Base-by-base conservation (phyloP, 2,113 vertebrate genomes). In the Clarias batrachus region DNA sequence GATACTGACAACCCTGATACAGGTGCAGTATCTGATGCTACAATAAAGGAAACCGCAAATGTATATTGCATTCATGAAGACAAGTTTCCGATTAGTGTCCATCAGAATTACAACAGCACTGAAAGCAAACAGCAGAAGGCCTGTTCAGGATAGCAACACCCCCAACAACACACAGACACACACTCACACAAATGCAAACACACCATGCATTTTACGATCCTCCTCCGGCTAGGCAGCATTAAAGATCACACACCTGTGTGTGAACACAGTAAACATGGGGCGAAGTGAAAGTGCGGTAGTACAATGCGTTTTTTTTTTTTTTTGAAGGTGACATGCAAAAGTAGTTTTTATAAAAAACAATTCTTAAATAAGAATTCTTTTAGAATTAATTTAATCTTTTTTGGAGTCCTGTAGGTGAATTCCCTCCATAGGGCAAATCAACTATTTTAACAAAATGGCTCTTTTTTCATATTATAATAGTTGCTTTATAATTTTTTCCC, bases 21-120 rank as follows among this genome's bases (percentile, higher is more conserved):
- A 74, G 25, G 23, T 25, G 48, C 48, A 48, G 19, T 21, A 73
- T 41, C 70, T 73, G 41, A 12, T 52, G 27, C n/a, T 37, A 19
- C 79, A 16, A 52, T 23, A 71, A 30, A 82, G 81, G 60, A 59
- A 63, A 81, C 3, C n/a, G 33, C 41, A n/a, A 17, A 37, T 37
- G 82, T 57, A 4, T 83, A 65, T 17, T 65, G 60, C 25, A 54
- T 52, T 16, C 59, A 77, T 16, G 9, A 60, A 52, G 17, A 56
- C 60, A 71, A 33, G 30, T 41, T 80, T 85, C 68, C 86, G 88
- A 76, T 85, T 74, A 27, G 86, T 65, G 85, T 86, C 92, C 87
- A 93, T 94, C 91, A 94, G 90, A 93, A 94, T 94, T 89, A 93
- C 91, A 94, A 93, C 90, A 86, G 85, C 56, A 30, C 37, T 60